phyloP scores from a whole-genome alignment of 2,888 invertebrate genomes.

The Hoplodrina ambigua region DNA sequence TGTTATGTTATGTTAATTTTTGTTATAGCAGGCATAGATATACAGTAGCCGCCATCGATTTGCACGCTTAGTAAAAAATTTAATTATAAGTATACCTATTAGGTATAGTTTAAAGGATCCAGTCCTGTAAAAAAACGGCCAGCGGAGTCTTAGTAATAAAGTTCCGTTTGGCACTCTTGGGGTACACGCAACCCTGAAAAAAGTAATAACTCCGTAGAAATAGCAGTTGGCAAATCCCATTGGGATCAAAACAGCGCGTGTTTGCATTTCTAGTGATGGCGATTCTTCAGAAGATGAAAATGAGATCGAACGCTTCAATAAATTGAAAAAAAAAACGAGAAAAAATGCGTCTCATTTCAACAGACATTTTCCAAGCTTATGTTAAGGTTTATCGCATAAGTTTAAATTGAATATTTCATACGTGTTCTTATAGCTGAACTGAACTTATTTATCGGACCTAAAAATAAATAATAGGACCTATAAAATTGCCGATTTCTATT shows the following conservation, averaged over 20 bases:
- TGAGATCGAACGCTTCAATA: background rate
- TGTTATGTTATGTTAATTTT: too few species aligned
- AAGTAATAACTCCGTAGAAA: conserved; percentile 12
- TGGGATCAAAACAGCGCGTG: background rate
- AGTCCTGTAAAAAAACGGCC: too few species aligned
- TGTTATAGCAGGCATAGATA: too few species aligned
- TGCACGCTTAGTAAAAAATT: too few species aligned
- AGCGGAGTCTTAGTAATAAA: too few species aligned
- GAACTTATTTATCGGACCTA: background rate
- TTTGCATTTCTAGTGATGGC: conserved; percentile 14
- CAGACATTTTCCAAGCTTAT: background rate
- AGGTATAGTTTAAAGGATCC: too few species aligned
- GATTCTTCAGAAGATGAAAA: conserved; percentile 14
- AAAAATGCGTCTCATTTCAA: background rate
- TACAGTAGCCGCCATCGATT: too few species aligned
- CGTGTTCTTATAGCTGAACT: conserved; percentile 14
- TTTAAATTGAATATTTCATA: conserved; percentile 37
- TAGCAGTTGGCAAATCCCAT: conserved; percentile 3
- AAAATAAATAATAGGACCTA: background rate
- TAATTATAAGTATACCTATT: too few species aligned
- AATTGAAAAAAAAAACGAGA: background rate
- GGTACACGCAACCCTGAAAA: background rate
- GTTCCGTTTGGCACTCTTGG: too few species aligned
- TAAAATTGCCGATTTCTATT: too few species aligned
- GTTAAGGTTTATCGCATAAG: conserved; percentile 15